phyloP scores from a whole-genome alignment of 2,888 invertebrate genomes.

The Miltochrista miniata region DNA sequence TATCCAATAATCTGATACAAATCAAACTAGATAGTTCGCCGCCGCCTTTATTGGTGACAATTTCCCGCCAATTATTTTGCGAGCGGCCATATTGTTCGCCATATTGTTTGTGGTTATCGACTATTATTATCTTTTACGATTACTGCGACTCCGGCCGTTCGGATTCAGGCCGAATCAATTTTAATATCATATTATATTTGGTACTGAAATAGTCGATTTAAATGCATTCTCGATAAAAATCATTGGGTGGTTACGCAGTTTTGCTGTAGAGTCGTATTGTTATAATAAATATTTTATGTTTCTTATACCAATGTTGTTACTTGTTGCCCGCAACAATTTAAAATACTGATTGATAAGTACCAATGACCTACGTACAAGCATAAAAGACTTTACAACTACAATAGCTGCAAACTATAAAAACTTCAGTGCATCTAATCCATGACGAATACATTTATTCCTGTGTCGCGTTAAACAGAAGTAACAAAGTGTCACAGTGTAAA shows the following conservation, averaged over 20 bases:
- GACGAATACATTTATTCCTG: not conserved
- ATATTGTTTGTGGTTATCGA: slow-evolving; percentile 44
- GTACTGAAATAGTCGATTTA: slow-evolving; percentile 38
- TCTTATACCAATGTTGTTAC: too few species aligned
- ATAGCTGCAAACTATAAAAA: not conserved
- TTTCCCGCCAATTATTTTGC: slow-evolving; percentile 48
- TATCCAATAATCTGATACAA: slow-evolving; percentile 17
- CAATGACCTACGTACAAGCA: too few species aligned
- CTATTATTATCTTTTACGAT: slow-evolving; percentile 58
- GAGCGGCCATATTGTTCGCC: slow-evolving; percentile 38
- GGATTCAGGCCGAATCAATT: slow-evolving; percentile 44
- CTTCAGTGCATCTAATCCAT: not conserved
- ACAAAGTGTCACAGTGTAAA: slow-evolving; percentile 9
- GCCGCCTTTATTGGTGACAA: slow-evolving; percentile 21
- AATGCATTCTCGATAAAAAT: slow-evolving; percentile 40
- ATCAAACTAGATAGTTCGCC: slow-evolving; percentile 22
- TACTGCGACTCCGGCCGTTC: slow-evolving; percentile 35
- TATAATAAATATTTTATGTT: too few species aligned
- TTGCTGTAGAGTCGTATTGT: slow-evolving; percentile 18
- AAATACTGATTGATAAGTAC: too few species aligned
- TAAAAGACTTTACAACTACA: not conserved
- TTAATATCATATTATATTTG: slow-evolving; percentile 40
- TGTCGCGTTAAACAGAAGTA: slow-evolving; percentile 7
- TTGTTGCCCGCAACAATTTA: too few species aligned
- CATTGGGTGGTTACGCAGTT: slow-evolving; percentile 13